phyloP scores from a whole-genome alignment of 2,113 vertebrate genomes.

The Smithornis capensis region DNA sequence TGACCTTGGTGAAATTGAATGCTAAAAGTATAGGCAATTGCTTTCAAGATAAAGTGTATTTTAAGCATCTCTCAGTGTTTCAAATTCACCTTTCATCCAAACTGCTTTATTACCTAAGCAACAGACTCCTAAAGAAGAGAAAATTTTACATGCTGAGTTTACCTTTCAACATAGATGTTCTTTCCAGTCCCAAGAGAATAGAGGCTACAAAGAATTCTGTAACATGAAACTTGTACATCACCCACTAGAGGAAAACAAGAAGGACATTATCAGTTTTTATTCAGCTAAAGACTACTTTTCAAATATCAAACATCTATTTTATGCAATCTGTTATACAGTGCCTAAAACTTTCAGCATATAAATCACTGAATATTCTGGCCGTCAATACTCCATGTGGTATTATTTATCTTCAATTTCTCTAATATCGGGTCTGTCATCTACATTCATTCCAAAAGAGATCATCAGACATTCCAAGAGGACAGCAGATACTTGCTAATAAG shows the following conservation, averaged over 20 bases:
- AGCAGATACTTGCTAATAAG: neutral
- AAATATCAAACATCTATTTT: neutral
- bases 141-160: neutral
- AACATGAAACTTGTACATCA: constrained; percentile 96
- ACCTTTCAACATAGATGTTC: constrained; percentile 99
- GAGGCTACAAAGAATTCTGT: constrained; percentile 92
- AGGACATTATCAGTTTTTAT: neutral
- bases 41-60: neutral
- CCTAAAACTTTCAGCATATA: neutral
- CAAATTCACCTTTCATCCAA: neutral
- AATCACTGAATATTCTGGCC: neutral
- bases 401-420: neutral
- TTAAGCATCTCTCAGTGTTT: neutral
- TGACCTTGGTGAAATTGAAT: neutral
- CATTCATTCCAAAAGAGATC: neutral
- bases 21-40: neutral
- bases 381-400: neutral
- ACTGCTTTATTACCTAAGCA: neutral
- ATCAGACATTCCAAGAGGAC: neutral
- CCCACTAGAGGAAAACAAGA: constrained; percentile 80
- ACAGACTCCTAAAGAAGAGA: neutral
- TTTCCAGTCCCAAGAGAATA: constrained; percentile 96
- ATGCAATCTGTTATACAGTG: neutral
- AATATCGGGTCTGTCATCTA: neutral
- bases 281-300: neutral